Base-by-base conservation (phyloP, 2,113 vertebrate genomes). In the Cygnus atratus region DNA sequence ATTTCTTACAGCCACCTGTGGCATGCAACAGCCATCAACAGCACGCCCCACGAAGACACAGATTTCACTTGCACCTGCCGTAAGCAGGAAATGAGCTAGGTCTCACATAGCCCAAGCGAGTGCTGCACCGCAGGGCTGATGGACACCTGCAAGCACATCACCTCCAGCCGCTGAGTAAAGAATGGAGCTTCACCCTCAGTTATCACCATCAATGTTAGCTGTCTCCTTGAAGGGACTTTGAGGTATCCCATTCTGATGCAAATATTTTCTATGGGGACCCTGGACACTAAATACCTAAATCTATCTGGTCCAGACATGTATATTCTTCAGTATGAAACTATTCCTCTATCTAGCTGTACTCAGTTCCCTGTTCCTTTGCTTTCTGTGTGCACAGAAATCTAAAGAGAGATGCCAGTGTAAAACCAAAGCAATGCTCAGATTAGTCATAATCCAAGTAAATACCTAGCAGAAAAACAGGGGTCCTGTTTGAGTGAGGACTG, bases 31-130 rank as follows among this genome's bases (percentile, higher is more conserved):
- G 9, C 13, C 52, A 87, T 16, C n/a, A 87, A 44, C 14, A 44
- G 26, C 14, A 26, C 15, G 19, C 3, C 63, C 6, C 29, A 50
- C 2, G 9, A 79, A 67, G 9, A 59, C 1, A 6, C 10, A 55
- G 3, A 26, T 72, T 88, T 76, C n/a, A 41, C 20, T 67, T 0
- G 0, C 31, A 31, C 21, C 66, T 0, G 0, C 24, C 24, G 59
- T 41, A 44, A 17, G 13, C 8, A 26, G 24, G 17, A 59, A n/a
- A 10, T 44, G 75, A 75, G 37, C 9, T 2, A 26, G 29, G 43
- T 39, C 17, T 79, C 7, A 9, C 3, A n/a, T 6, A 58, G 28
- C 10, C 24, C 15, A 35, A 68, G 28, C 18, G 43, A 72, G 54
- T 44, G 37, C 11, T 62, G 1, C 31, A 13, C 35, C 6, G 35